phyloP scores from a whole-genome alignment of 1,140 invertebrate genomes.

The Globodera rostochiensis region DNA sequence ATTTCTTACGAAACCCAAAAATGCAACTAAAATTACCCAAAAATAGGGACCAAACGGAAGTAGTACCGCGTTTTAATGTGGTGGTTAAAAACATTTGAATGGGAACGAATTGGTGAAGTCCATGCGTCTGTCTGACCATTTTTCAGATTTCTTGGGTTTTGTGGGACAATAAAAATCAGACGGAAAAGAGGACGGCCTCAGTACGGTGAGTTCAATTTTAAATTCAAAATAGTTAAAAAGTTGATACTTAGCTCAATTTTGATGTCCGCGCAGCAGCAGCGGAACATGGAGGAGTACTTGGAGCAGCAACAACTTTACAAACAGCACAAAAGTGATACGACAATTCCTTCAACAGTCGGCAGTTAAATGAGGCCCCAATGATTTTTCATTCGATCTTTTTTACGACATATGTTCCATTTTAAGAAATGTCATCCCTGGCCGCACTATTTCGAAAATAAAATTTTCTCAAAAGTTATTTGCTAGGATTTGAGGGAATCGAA shows the following conservation, averaged over 20 bases:
- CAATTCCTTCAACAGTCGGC: neutral
- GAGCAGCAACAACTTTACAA: slow-evolving; percentile 14
- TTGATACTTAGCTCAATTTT: slow-evolving; percentile 14
- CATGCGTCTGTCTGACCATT: neutral
- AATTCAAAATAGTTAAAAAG: neutral
- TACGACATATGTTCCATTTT: no score
- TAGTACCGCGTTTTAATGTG: no score
- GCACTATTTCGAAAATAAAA: no score
- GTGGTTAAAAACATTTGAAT: no score
- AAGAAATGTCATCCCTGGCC: no score
- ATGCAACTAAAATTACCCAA: no score
- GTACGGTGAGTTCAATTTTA: slow-evolving; percentile 7
- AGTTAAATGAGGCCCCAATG: neutral
- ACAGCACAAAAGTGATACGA: neutral
- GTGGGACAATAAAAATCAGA: slow-evolving; percentile 18
- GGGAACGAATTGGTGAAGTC: no score
- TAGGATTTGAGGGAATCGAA: no score
- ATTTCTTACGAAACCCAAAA: no score
- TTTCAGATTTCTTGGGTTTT: neutral
- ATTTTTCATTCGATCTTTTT: no score
- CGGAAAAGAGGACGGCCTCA: neutral
- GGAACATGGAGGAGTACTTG: slow-evolving; percentile 21
- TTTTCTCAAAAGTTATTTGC: no score
- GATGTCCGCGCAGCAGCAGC: slow-evolving; percentile 4
- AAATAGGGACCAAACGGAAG: no score